Evolutionary conservation across 1,140 invertebrate genomes (phyloP).

Genomic region (Oncopeltus fasciatus): DNA sequence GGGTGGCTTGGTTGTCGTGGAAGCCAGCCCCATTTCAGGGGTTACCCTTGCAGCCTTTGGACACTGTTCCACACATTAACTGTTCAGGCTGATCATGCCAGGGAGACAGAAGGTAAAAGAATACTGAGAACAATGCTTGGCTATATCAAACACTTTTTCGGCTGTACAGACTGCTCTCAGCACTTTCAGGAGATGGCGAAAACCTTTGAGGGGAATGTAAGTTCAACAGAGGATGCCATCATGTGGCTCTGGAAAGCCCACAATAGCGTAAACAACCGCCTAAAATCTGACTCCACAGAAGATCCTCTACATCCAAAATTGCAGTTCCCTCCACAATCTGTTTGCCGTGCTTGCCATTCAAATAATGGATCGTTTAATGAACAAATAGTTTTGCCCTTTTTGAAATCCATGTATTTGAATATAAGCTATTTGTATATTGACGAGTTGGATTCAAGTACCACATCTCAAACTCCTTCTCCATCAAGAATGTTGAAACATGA

Average conservation of each 20-base stretch:
- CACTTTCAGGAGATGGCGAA: conserved; percentile 75
- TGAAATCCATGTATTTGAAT: conserved; percentile 56
- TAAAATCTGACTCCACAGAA: conserved; percentile 73
- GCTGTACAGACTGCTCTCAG: conserved; percentile 74
- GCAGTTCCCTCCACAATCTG: conserved; percentile 61
- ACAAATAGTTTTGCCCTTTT: conserved; percentile 52
- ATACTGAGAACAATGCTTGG: conserved; percentile 70
- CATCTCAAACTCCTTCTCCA: conserved; percentile 21
- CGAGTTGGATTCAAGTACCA: conserved; percentile 10
- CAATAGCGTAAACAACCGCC: conserved; percentile 79
- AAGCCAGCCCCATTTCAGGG: conserved; percentile 52
- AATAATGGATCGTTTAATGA: conserved; percentile 47
- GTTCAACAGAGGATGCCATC: conserved; percentile 54
- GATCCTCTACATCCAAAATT: conserved; percentile 82
- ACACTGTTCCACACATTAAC: conserved; percentile 86
- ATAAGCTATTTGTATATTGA: conserved; percentile 19
- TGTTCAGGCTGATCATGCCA: conserved; percentile 46
- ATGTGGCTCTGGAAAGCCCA: conserved; percentile 92
- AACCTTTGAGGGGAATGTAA: conserved; percentile 50
- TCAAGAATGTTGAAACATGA: conserved; percentile 25
- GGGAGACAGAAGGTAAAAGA: conserved; percentile 35
- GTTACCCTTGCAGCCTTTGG: conserved; percentile 95
- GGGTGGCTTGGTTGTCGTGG: conserved; percentile 75
- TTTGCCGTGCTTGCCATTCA: conserved; percentile 55
- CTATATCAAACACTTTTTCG: conserved; percentile 87